Conservation (phyloP, 2,888 invertebrate species). For the Yponomeuta cagnagella region DNA sequence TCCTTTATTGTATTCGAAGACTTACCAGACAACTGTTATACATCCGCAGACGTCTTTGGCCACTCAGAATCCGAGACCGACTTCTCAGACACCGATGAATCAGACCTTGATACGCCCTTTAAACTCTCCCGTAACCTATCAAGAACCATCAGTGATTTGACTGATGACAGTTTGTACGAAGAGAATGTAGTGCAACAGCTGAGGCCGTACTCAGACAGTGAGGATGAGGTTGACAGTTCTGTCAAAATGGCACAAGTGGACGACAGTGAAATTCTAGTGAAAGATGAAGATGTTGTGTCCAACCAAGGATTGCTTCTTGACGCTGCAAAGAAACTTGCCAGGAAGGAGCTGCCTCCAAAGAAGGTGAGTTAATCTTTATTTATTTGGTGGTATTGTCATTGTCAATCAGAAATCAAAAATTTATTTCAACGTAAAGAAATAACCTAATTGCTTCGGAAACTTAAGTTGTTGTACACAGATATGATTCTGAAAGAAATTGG, state of each 20-base stretch:
- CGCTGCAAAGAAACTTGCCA: slow-evolving; percentile 39
- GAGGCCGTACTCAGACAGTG: slow-evolving; percentile 21
- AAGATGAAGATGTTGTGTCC: slow-evolving; percentile 7
- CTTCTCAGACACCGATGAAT: slow-evolving; percentile 35
- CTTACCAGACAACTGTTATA: slow-evolving; percentile 55
- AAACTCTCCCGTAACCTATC: slow-evolving; percentile 41
- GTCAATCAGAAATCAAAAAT: too few relatives aligned
- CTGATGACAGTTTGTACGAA: slow-evolving; percentile 53
- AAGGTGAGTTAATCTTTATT: slow-evolving; percentile 38
- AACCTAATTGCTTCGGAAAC: too few relatives aligned
- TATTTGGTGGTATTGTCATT: not conserved
- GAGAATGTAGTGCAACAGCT: slow-evolving; percentile 21
- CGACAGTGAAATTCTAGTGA: slow-evolving; percentile 18
- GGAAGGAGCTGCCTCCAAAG: slow-evolving; percentile 42
- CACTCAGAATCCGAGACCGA: slow-evolving; percentile 29
- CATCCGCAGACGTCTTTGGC: slow-evolving; percentile 57
- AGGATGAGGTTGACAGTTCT: slow-evolving; percentile 58
- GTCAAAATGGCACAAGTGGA: slow-evolving; percentile 24
- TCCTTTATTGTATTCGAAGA: slow-evolving; percentile 74
- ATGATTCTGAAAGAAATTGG: too few relatives aligned
- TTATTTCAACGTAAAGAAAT: too few relatives aligned
- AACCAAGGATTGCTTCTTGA: slow-evolving; percentile 40
- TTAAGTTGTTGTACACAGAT: too few relatives aligned
- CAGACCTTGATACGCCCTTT: slow-evolving; percentile 25
- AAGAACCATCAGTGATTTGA: slow-evolving; percentile 53